These are phyloP conservation scores for Gymnodraco acuticeps DNA, from an alignment of 2,797 vertebrate species.

Conservation along the genomic window DNA sequence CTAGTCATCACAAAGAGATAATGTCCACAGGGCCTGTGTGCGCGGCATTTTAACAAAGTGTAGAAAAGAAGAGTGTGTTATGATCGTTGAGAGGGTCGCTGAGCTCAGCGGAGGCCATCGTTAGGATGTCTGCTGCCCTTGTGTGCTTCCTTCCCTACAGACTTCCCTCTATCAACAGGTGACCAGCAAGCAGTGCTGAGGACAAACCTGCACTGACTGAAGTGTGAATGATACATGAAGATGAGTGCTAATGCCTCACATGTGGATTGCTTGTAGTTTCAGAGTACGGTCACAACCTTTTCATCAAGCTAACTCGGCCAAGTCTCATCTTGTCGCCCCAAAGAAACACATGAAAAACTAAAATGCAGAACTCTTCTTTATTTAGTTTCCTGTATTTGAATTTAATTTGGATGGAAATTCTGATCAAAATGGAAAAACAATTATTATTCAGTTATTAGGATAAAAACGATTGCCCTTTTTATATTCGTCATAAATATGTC, in stretches of 20 bases:
- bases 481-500: too few species aligned
- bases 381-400: too few species aligned
- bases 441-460: too few species aligned
- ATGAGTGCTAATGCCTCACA: neutral
- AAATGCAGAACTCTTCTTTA: too few species aligned
- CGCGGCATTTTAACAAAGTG: constrained; percentile 27
- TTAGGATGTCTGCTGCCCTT: constrained; percentile 71
- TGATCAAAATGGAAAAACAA: too few species aligned
- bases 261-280: neutral
- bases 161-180: constrained; percentile 48
- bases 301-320: too few species aligned
- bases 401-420: too few species aligned
- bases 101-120: constrained; percentile 56
- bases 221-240: constrained; percentile 29
- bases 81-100: constrained; percentile 36
- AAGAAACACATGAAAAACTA: too few species aligned
- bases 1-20: constrained; percentile 30
- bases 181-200: constrained; percentile 42
- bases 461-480: neutral
- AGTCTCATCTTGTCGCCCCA: too few species aligned
- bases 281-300: neutral
- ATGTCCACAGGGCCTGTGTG: constrained; percentile 34
- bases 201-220: constrained; percentile 9
- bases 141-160: constrained; percentile 52
- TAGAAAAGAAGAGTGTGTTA: constrained; percentile 30